Percentiles rank a stretch among this genome's conserved stretches.
Conservation (phyloP, 1,140 invertebrate species). For the Linepithema humile region DNA sequence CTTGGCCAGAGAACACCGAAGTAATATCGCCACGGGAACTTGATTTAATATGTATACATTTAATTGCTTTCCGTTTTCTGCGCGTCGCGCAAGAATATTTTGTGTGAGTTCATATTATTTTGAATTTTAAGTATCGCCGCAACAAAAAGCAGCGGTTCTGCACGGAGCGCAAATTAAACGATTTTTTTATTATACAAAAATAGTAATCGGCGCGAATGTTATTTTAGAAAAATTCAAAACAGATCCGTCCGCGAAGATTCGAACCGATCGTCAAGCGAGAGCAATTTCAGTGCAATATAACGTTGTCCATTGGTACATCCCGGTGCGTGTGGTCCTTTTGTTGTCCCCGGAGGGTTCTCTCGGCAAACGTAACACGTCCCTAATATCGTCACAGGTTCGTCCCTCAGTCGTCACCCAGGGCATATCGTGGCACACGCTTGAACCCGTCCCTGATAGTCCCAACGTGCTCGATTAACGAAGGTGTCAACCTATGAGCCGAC, state of each 20-base stretch:
- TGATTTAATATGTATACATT: conserved; percentile 31
- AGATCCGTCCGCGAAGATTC: conserved; percentile 26
- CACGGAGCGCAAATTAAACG: too few relatives aligned
- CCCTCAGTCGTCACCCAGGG: conserved; percentile 67
- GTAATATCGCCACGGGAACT: conserved; percentile 32
- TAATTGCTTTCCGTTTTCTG: conserved; percentile 20
- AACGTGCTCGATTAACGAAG: conserved; percentile 76
- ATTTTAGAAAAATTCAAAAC: conserved; percentile 25
- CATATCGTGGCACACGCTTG: conserved; percentile 68
- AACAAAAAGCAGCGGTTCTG: too few relatives aligned
- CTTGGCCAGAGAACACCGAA: conserved; percentile 12
- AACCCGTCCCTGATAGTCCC: conserved; percentile 72
- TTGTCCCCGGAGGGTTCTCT: conserved; percentile 76
- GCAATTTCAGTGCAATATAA: conserved; percentile 79
- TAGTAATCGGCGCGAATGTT: background rate
- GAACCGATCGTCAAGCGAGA: conserved; percentile 62
- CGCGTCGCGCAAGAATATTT: background rate
- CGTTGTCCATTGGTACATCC: conserved; percentile 79
- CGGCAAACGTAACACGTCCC: conserved; percentile 82
- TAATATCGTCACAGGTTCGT: conserved; percentile 81
- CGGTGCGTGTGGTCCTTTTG: conserved; percentile 81
- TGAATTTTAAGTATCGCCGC: background rate
- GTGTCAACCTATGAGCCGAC: conserved; percentile 72
- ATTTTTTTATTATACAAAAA: background rate
- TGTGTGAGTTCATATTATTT: background rate